Percentiles rank a stretch among this genome's conserved stretches.
These are phyloP conservation scores for Odontophorus gujanensis DNA, from an alignment of 2,113 vertebrate species.

Conservation along the genomic window DNA sequence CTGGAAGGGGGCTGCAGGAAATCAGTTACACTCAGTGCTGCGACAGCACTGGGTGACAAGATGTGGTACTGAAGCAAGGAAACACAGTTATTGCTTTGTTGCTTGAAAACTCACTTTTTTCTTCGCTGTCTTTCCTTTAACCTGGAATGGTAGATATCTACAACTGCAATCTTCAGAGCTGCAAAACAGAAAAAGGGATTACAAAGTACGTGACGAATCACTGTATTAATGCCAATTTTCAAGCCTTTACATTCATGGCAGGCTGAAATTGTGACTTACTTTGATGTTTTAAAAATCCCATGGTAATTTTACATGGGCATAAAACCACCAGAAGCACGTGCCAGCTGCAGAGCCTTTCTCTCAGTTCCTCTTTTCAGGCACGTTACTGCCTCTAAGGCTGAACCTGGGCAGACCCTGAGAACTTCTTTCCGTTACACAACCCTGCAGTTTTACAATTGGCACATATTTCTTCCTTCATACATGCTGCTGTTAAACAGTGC, in stretches of 20 bases:
- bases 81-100: neutral
- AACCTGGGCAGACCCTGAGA: neutral
- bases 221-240: neutral
- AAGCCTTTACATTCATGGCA: neutral
- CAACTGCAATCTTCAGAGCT: slow-evolving; percentile 97
- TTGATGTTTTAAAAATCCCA: neutral
- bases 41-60: neutral
- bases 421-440: neutral
- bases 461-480: neutral
- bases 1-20: neutral
- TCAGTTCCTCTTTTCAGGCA: neutral
- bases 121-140: slow-evolving; percentile 95
- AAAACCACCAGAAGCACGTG: neutral
- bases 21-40: neutral
- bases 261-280: neutral
- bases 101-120: slow-evolving; percentile 90
- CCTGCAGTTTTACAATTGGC: neutral
- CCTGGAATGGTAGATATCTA: slow-evolving; percentile 98
- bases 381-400: neutral
- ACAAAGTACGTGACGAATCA: neutral
- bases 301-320: neutral
- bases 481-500: neutral
- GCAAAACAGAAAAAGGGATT: slow-evolving; percentile 32
- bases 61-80: neutral
- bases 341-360: neutral